A percentile compares a stretch with the other conserved stretches of the same genome.
These are phyloP conservation scores for Drosophila nigrodunni DNA, from an alignment of 1,140 invertebrate genomes.

Conservation along the genomic window DNA sequence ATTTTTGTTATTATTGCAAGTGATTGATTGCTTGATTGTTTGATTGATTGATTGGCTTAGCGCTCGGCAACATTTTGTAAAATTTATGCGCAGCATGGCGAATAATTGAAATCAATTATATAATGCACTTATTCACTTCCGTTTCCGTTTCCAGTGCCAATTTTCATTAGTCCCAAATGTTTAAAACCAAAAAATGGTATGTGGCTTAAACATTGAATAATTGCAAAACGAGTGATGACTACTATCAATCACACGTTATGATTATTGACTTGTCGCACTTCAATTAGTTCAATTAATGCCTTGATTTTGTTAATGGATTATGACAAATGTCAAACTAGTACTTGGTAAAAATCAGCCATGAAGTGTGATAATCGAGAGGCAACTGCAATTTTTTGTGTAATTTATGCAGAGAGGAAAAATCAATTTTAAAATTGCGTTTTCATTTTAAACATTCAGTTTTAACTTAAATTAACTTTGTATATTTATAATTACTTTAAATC, in stretches of 20 bases:
- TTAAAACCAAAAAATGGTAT: not conserved
- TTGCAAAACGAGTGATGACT: not conserved
- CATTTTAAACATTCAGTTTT: too few species aligned
- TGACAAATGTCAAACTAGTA: not conserved
- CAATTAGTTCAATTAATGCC: conserved; percentile 15
- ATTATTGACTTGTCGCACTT: not conserved
- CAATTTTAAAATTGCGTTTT: too few species aligned
- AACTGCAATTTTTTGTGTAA: too few species aligned
- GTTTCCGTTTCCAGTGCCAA: too few species aligned
- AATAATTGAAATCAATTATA: conserved; percentile 55
- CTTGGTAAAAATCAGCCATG: too few species aligned
- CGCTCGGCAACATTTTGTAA: conserved; percentile 19
- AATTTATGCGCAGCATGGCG: conserved; percentile 43
- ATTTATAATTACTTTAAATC: too few species aligned
- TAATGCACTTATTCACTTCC: conserved; percentile 14
- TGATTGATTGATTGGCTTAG: conserved; percentile 54
- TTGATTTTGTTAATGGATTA: conserved; percentile 1
- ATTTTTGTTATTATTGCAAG: conserved; percentile 22
- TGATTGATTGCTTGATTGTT: conserved; percentile 46
- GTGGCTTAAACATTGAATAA: not conserved
- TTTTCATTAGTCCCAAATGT: too few species aligned
- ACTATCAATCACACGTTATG: conserved; percentile 10
- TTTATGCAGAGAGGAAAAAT: too few species aligned
- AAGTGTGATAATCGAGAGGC: too few species aligned
- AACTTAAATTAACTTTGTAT: too few species aligned